A percentile compares a stretch with the other conserved stretches of the same genome.
Conservation (phyloP, 1,140 invertebrate genomes). For the Drosophila nasuta region DNA sequence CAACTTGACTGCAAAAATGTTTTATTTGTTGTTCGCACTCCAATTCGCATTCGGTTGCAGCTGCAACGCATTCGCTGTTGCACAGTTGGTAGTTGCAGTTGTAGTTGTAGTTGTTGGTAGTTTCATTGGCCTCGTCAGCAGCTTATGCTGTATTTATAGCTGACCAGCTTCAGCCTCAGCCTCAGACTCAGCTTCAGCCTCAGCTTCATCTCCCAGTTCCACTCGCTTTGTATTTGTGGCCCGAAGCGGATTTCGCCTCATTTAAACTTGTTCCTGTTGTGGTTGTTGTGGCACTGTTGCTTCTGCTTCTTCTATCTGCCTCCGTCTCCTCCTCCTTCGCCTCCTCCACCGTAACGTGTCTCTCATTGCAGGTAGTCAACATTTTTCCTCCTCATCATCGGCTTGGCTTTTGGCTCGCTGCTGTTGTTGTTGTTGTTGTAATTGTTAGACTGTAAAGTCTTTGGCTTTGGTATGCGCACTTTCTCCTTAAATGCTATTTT, state of each 20-base stretch:
- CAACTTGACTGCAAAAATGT: slow-evolving; percentile 34
- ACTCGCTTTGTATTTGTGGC: slow-evolving; percentile 51
- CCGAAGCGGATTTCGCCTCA: slow-evolving; percentile 72
- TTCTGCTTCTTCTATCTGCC: slow-evolving; percentile 20
- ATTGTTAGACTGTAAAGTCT: slow-evolving; percentile 76
- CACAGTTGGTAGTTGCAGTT: slow-evolving; percentile 19
- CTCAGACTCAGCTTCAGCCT: background rate
- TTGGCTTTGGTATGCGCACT: slow-evolving; percentile 75
- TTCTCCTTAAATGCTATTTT: slow-evolving; percentile 81
- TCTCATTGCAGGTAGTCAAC: slow-evolving; percentile 48
- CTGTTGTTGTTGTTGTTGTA: slow-evolving; percentile 46
- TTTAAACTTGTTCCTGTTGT: slow-evolving; percentile 72
- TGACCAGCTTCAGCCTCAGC: slow-evolving; percentile 13
- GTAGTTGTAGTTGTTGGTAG: slow-evolving; percentile 1
- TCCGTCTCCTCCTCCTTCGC: slow-evolving; percentile 1
- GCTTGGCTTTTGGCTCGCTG: slow-evolving; percentile 42
- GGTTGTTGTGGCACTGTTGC: slow-evolving; percentile 62
- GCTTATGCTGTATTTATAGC: slow-evolving; percentile 20
- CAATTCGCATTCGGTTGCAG: slow-evolving; percentile 54
- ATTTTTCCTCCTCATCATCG: slow-evolving; percentile 37
- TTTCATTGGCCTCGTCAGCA: slow-evolving; percentile 22
- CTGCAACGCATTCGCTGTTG: slow-evolving; percentile 26
- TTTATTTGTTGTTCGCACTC: slow-evolving; percentile 32
- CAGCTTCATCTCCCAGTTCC: slow-evolving; percentile 36
- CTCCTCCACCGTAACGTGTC: slow-evolving; percentile 30